phyloP scores from a whole-genome alignment of 2,888 invertebrate genomes.

The Campoplex nolae region DNA sequence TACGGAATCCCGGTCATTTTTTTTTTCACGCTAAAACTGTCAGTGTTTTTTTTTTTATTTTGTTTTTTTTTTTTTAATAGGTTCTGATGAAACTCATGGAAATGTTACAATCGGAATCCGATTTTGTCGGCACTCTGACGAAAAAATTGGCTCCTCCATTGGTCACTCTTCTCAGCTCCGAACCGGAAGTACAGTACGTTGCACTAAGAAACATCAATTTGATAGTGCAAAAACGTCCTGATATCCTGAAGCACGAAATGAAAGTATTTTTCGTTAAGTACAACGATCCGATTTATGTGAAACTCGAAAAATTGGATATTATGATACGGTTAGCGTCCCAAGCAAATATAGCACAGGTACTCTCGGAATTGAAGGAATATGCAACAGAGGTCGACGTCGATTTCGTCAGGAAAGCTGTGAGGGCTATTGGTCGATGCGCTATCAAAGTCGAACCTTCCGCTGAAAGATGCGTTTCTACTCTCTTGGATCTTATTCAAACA shows the following conservation, averaged over 20 bases:
- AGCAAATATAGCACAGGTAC: constrained; percentile 98
- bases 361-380: constrained; percentile 99
- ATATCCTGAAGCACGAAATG: constrained; percentile 99
- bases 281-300: constrained; percentile 99
- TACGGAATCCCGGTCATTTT: background rate
- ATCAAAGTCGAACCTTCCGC: constrained; percentile 99
- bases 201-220: constrained; percentile 99
- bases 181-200: constrained; percentile 99
- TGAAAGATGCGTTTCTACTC: constrained; percentile 98
- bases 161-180: constrained; percentile 98
- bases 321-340: constrained; percentile 99
- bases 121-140: constrained; percentile 96
- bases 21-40: background rate
- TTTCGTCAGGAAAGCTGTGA: constrained; percentile 99
- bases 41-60: background rate
- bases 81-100: constrained; percentile 99
- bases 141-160: constrained; percentile 99
- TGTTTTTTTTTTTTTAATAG: constrained; percentile 78
- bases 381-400: constrained; percentile 99
- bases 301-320: constrained; percentile 98
- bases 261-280: constrained; percentile 99
- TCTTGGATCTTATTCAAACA: constrained; percentile 99
- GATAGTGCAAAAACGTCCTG: constrained; percentile 99
- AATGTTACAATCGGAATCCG: constrained; percentile 96
- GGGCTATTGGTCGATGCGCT: constrained; percentile 99